Conservation (phyloP, 2,888 invertebrate species). For the Leptinotarsa peninsularis region DNA sequence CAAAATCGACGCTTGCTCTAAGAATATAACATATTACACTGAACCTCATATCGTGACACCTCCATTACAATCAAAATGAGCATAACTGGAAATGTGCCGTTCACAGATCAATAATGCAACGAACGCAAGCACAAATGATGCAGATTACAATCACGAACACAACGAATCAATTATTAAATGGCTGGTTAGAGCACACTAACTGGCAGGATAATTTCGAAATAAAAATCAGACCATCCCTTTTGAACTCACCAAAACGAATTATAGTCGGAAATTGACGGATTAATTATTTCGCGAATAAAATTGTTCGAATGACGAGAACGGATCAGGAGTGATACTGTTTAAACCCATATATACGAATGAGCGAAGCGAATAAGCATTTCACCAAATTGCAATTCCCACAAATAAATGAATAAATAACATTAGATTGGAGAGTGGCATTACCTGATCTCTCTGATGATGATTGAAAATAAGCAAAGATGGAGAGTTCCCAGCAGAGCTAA, state of each 20-base stretch:
- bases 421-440: too few species aligned
- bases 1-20: too few species aligned
- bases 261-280: background rate
- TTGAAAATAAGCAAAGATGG: too few species aligned
- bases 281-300: background rate
- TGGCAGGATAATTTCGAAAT: background rate
- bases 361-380: too few species aligned
- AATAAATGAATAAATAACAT: too few species aligned
- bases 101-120: background rate
- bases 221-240: background rate
- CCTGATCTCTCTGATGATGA: too few species aligned
- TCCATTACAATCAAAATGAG: background rate
- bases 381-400: too few species aligned
- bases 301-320: background rate
- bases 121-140: constrained; percentile 2
- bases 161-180: constrained; percentile 8
- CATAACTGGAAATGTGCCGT: background rate
- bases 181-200: background rate
- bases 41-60: too few species aligned
- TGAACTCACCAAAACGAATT: background rate
- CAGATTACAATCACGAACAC: background rate
- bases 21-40: too few species aligned
- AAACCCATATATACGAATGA: background rate
- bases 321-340: background rate
- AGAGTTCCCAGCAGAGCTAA: too few species aligned